Percentiles rank a stretch among this genome's conserved stretches.
phyloP scores from a whole-genome alignment of 2,888 invertebrate species.

The Nipponacmea schrenckii region DNA sequence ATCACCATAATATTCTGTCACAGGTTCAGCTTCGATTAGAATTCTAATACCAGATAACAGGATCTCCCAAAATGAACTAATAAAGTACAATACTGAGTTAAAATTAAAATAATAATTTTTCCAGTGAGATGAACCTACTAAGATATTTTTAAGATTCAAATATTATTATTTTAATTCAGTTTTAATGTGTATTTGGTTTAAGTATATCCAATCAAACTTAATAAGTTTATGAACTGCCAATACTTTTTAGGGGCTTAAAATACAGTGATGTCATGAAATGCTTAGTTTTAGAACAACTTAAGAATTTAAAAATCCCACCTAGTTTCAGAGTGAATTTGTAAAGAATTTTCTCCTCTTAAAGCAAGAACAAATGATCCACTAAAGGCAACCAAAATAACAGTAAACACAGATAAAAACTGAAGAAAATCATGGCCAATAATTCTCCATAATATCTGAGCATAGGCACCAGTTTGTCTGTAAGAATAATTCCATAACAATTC shows the following conservation, averaged over 20 bases:
- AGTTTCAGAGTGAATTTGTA: constrained; percentile 44
- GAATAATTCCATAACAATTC: too few species aligned
- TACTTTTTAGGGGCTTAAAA: too few species aligned
- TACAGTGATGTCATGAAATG: too few species aligned
- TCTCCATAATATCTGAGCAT: constrained; percentile 55
- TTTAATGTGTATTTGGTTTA: too few species aligned
- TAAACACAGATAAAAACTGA: constrained; percentile 54
- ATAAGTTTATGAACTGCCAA: too few species aligned
- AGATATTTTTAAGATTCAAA: too few species aligned
- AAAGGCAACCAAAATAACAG: constrained; percentile 57
- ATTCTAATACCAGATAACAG: constrained; percentile 52
- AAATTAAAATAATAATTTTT: too few species aligned
- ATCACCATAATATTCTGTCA: constrained; percentile 49
- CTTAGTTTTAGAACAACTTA: too few species aligned
- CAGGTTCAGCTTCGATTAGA: constrained; percentile 51
- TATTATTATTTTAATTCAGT: too few species aligned
- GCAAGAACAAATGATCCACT: constrained; percentile 55
- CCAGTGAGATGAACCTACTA: too few species aligned
- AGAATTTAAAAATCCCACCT: constrained; percentile 32
- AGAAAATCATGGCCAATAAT: constrained; percentile 53
- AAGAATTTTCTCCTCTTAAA: constrained; percentile 47
- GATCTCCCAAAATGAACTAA: constrained; percentile 53
- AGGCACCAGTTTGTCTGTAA: constrained; percentile 55
- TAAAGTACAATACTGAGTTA: constrained; percentile 11
- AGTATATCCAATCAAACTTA: too few species aligned